phyloP scores from a whole-genome alignment of 2,113 vertebrate species.

The Aptenodytes forsteri region DNA sequence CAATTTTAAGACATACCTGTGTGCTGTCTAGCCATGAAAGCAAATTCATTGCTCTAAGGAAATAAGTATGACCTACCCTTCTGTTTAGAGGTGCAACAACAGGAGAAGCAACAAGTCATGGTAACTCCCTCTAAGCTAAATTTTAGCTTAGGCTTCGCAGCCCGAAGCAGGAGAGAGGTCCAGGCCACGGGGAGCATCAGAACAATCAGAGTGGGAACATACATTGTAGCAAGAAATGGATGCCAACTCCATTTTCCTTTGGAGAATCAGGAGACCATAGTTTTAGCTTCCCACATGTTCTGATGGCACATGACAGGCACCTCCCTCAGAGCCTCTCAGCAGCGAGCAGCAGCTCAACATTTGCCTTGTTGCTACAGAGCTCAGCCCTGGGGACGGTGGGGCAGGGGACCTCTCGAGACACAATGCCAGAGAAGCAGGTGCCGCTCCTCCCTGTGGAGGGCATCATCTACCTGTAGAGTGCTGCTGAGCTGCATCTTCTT shows the following conservation, averaged over 20 bases:
- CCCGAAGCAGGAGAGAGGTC: neutral
- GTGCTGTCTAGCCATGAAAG: neutral
- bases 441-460: neutral
- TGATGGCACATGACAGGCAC: neutral
- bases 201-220: neutral
- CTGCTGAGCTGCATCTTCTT: constrained; percentile 63
- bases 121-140: neutral
- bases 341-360: neutral
- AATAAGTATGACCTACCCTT: neutral
- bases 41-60: neutral
- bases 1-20: neutral
- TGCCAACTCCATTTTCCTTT: neutral
- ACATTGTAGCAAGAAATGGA: neutral
- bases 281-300: neutral
- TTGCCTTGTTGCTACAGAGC: neutral
- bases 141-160: neutral
- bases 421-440: neutral
- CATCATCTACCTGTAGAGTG: constrained; percentile 72
- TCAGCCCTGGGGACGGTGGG: neutral
- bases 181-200: accelerated
- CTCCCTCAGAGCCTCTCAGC: neutral
- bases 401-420: neutral
- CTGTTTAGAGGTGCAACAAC: neutral
- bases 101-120: neutral
- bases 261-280: neutral